Conservation (phyloP, 2,888 invertebrate species). For the Napeogenes sylphis region DNA sequence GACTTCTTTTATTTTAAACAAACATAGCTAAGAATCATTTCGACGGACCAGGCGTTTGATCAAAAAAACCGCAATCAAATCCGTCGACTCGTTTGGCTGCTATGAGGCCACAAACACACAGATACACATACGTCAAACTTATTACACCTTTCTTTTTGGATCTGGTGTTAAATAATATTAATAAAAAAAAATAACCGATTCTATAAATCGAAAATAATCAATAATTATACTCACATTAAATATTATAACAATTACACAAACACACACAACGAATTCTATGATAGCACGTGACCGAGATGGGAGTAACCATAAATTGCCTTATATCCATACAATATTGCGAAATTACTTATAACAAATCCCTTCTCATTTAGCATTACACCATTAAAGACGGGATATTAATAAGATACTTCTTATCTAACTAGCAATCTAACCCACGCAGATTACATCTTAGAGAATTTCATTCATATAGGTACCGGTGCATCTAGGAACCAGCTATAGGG, state of each 20-base stretch:
- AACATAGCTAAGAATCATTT: too few relatives aligned
- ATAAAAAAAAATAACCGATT: too few relatives aligned
- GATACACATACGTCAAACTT: too few relatives aligned
- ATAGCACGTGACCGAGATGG: conserved; percentile 15
- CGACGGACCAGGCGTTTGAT: too few relatives aligned
- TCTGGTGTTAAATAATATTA: too few relatives aligned
- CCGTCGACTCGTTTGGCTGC: too few relatives aligned
- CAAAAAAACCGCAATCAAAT: too few relatives aligned
- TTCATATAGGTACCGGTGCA: conserved; percentile 27
- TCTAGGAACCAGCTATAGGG: not conserved
- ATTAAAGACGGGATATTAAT: conserved; percentile 47
- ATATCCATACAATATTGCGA: conserved; percentile 26
- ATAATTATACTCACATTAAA: too few relatives aligned
- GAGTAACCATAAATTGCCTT: conserved; percentile 22
- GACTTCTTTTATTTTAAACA: too few relatives aligned
- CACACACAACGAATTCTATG: conserved; percentile 8
- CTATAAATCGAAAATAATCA: too few relatives aligned
- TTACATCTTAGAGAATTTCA: conserved; percentile 32
- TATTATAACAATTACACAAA: not conserved
- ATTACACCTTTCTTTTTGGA: too few relatives aligned
- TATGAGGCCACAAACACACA: too few relatives aligned
- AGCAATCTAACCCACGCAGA: conserved; percentile 25
- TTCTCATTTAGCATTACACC: conserved; percentile 33
- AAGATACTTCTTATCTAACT: conserved; percentile 39
- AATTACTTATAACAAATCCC: conserved; percentile 34